These are phyloP conservation scores for Megamerina dolium DNA, from an alignment of 2,888 invertebrate species.

Conservation along the genomic window DNA sequence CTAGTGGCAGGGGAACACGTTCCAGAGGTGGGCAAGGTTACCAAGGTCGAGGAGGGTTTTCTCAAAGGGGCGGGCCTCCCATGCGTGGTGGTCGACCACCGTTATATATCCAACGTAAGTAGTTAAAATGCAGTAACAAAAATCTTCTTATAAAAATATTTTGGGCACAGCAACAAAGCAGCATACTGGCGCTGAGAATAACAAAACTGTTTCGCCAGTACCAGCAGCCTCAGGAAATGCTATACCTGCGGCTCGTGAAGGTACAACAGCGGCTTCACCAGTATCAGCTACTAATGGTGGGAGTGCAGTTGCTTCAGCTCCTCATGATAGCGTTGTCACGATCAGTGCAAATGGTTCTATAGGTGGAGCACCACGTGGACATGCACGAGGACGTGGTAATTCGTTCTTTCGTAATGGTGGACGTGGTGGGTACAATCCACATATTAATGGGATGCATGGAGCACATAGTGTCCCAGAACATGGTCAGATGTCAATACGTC, in stretches of 20 bases:
- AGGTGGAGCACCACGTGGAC: slow-evolving; percentile 29
- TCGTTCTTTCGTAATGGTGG: slow-evolving; percentile 37
- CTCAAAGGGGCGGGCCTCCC: slow-evolving; percentile 41
- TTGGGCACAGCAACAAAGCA: slow-evolving; percentile 37
- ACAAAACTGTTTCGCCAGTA: slow-evolving; percentile 44
- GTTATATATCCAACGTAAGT: slow-evolving; percentile 46
- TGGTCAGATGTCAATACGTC: slow-evolving; percentile 33
- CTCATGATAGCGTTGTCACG: too few species aligned
- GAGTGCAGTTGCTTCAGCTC: slow-evolving; percentile 21
- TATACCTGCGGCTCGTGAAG: slow-evolving; percentile 21
- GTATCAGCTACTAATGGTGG: slow-evolving; percentile 19
- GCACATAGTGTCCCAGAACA: slow-evolving; percentile 31
- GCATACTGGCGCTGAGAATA: slow-evolving; percentile 45
- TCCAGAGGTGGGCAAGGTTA: slow-evolving; percentile 40
- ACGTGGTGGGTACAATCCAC: slow-evolving; percentile 43
- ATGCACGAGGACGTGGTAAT: slow-evolving; percentile 42
- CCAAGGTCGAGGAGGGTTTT: slow-evolving; percentile 38
- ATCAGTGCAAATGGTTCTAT: slow-evolving; percentile 21
- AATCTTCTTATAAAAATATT: background rate
- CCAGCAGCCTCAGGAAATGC: slow-evolving; percentile 29
- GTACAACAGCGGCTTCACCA: slow-evolving; percentile 15
- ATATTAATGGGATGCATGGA: slow-evolving; percentile 31
- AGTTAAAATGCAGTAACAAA: slow-evolving; percentile 6
- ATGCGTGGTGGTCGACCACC: slow-evolving; percentile 45
- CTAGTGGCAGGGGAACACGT: slow-evolving; percentile 39